A percentile compares a stretch with the other conserved stretches of the same genome.
Conservation (phyloP, 2,888 invertebrate species). For the Oxycera nigricornis region DNA sequence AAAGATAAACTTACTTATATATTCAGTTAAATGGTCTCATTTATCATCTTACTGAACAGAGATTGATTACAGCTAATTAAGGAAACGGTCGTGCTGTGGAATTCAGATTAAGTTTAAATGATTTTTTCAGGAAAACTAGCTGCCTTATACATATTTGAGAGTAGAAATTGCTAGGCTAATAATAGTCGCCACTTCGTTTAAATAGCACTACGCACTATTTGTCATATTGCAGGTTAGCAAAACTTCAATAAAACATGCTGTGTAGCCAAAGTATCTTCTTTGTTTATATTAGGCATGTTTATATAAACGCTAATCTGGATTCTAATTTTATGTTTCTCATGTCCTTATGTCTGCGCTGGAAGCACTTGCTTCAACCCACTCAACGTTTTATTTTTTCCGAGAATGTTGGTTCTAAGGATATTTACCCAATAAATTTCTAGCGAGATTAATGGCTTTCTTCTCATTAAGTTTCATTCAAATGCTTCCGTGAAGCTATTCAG, state of each 20-base stretch:
- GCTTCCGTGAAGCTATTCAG: slow-evolving; percentile 42
- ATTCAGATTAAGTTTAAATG: no score
- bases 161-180: no score
- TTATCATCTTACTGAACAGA: slow-evolving; percentile 6
- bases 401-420: slow-evolving; percentile 34
- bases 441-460: slow-evolving; percentile 46
- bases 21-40: background rate
- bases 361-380: background rate
- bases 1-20: background rate
- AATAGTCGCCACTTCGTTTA: no score
- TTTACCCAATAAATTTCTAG: slow-evolving; percentile 45
- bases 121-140: no score
- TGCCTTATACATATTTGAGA: no score
- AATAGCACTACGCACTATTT: no score
- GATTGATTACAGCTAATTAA: slow-evolving; percentile 31
- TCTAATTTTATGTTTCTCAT: background rate
- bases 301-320: background rate
- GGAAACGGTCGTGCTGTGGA: no score
- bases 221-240: no score
- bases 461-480: slow-evolving; percentile 46
- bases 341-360: background rate
- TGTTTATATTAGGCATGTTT: slow-evolving; percentile 17
- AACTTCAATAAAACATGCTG: no score
- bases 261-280: background rate
- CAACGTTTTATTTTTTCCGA: background rate